Percentiles rank a stretch among this genome's conserved stretches.
phyloP scores from a whole-genome alignment of 2,797 vertebrate species.

The Chrysocyon brachyurus region DNA sequence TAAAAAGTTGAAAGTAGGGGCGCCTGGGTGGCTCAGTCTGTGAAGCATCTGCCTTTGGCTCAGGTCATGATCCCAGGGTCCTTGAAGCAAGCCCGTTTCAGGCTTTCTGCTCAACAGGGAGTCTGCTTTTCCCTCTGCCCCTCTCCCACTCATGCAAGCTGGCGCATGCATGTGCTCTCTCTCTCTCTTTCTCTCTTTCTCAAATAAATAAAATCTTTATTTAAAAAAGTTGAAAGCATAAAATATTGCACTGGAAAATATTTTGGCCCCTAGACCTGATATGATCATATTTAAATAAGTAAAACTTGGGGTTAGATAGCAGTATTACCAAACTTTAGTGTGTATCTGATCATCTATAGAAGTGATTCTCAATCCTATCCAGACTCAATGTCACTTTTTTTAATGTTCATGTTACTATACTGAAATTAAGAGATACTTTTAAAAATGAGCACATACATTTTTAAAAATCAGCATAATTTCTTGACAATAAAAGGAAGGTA shows the following conservation, averaged over 20 bases:
- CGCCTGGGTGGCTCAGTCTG: neutral
- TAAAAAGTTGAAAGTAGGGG: neutral
- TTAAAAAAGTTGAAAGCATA: neutral
- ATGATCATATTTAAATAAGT: constrained; percentile 23
- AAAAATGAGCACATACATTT: neutral
- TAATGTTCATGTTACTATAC: neutral
- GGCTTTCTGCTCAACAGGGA: neutral
- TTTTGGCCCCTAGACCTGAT: neutral
- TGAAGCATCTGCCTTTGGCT: neutral
- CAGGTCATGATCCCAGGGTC: neutral
- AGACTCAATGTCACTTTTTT: neutral
- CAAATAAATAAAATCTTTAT: neutral
- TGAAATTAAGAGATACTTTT: neutral
- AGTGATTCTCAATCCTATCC: neutral
- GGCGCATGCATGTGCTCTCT: no score
- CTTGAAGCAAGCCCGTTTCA: neutral
- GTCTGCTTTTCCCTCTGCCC: neutral
- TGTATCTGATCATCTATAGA: neutral
- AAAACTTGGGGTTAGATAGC: neutral
- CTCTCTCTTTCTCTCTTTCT: neutral
- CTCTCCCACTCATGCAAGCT: neutral
- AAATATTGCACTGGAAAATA: neutral
- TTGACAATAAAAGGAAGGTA: neutral
- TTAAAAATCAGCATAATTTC: neutral
- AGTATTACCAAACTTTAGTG: neutral